Percentiles rank a stretch among this genome's conserved stretches.
phyloP scores from a whole-genome alignment of 2,888 invertebrate species.

The Drosophila affinis region DNA sequence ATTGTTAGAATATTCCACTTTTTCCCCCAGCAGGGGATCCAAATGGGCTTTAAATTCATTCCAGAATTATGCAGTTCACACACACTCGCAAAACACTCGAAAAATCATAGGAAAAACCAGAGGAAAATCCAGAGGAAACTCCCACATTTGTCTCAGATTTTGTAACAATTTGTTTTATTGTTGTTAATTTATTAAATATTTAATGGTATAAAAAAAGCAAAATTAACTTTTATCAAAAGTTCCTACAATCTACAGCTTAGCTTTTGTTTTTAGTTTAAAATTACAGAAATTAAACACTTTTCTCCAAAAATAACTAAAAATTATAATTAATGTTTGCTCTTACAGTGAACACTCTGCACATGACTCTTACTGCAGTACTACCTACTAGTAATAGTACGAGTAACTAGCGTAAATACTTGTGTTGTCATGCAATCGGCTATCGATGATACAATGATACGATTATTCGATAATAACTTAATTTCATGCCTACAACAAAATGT shows the following conservation, averaged over 20 bases:
- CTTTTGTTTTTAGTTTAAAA: slow-evolving; percentile 2
- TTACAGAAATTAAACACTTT: slow-evolving; percentile 1
- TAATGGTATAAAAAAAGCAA: slow-evolving; percentile 13
- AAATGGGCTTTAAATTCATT: slow-evolving; percentile 4
- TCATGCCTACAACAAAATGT: slow-evolving; percentile 35
- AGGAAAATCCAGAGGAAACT: slow-evolving; percentile 6
- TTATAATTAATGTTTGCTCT: slow-evolving; percentile 23
- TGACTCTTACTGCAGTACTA: slow-evolving; percentile 42
- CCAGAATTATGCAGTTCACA: not conserved
- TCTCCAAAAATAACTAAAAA: slow-evolving; percentile 10
- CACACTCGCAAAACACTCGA: slow-evolving; percentile 13
- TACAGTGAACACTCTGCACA: slow-evolving; percentile 59
- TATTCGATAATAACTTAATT: slow-evolving; percentile 32
- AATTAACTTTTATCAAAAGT: slow-evolving; percentile 36
- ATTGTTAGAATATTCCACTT: slow-evolving; percentile 23
- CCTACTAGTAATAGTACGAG: not conserved
- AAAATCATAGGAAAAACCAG: slow-evolving; percentile 15
- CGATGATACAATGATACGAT: slow-evolving; percentile 12
- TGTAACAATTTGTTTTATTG: slow-evolving; percentile 30
- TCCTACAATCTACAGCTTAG: slow-evolving; percentile 44
- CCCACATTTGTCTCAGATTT: slow-evolving; percentile 15
- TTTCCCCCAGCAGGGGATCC: slow-evolving; percentile 9
- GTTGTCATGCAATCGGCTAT: slow-evolving; percentile 40
- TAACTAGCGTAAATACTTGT: slow-evolving; percentile 41
- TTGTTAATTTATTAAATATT: slow-evolving; percentile 43